Evolutionary conservation across 2,797 vertebrate genomes (phyloP).

Genomic region (Psittacula echo): DNA sequence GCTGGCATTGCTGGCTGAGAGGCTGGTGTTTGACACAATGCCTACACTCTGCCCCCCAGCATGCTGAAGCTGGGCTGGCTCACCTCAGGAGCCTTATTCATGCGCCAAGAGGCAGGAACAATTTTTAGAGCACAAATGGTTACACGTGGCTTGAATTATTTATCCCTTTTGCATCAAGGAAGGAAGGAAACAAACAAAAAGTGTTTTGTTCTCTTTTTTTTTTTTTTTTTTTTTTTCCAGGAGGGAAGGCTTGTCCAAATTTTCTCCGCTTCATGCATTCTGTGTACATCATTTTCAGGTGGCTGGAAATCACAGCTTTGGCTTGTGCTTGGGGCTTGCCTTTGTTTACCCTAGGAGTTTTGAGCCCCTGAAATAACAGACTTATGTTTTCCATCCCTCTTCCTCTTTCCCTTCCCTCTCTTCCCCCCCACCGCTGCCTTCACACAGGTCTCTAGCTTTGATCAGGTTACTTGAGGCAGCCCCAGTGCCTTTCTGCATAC

Average conservation of each 20-base stretch:
- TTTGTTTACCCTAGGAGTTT: slow-evolving; percentile 36
- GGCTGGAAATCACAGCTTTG: slow-evolving; percentile 25
- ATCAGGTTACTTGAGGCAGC: neutral
- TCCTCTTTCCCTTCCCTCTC: neutral
- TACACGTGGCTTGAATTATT: slow-evolving; percentile 82
- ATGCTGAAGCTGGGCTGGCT: neutral
- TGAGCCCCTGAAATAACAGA: neutral
- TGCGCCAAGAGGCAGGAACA: slow-evolving; percentile 69
- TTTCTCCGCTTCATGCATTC: neutral
- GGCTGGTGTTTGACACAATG: neutral
- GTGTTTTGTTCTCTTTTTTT: neutral
- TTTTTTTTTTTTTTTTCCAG: neutral
- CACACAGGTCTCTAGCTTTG: neutral
- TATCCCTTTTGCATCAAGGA: slow-evolving; percentile 72
- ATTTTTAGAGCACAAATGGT: slow-evolving; percentile 77
- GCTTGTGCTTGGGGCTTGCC: neutral
- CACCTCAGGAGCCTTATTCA: slow-evolving; percentile 45
- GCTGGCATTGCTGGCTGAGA: neutral
- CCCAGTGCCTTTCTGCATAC: slow-evolving; percentile 11
- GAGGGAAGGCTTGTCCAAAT: neutral
- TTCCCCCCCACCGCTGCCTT: neutral
- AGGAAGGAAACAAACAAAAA: neutral
- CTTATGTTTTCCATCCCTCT: neutral
- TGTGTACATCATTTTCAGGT: neutral
- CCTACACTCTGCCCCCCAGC: neutral